Evolutionary conservation across 2,888 invertebrate genomes (phyloP), one percentile per base, ranked within the genome.

Genomic region (Eristalinus sepulchralis): DNA sequence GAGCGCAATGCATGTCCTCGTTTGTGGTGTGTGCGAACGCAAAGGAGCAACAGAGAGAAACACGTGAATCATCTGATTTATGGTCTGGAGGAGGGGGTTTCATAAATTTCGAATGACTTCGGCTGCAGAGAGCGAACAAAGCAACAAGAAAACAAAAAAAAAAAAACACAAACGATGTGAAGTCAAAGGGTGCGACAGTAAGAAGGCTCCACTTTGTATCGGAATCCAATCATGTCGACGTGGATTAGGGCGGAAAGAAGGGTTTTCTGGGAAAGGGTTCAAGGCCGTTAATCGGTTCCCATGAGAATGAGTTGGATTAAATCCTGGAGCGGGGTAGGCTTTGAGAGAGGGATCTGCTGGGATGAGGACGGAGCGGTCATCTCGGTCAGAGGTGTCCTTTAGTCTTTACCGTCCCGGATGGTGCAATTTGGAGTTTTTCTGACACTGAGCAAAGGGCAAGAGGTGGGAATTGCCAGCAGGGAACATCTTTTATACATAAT

Each of bases 81-180:
- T 85, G 53, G 76, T 67, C 57, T 68, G 36, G 62, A 68, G 81
- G 84, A 85, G 81, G 84, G 81, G 77, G 47, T 85, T 85, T 85
- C 84, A 85, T 85, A 85, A 85, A 85, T 85, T 81, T 77, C 39
- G n/a, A 85, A 85, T 85, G 81, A 77, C 75, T 80, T 57, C 34
- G 27, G 55, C 59, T 27, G 33, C 57, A 17, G 64, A 63, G 31
- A 79, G 47, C 31, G 62, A 62, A 59, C 39, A 33, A 34, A 62
- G 55, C n/a, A n/a, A n/a, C n/a, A n/a, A n/a, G n/a, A n/a, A n/a
- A n/a, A n/a, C n/a, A n/a, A n/a, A n/a, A 73, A 71, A 73, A 62
- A 57, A 53, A 64, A 22, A 59, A 33, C n/a, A n/a, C n/a, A 22
- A 36, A n/a, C 24, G 53, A 64, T 34, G 66, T 39, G 24, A 60